Evolutionary conservation across 2,888 invertebrate genomes (phyloP).

Genomic region (Campopleginae sp.): DNA sequence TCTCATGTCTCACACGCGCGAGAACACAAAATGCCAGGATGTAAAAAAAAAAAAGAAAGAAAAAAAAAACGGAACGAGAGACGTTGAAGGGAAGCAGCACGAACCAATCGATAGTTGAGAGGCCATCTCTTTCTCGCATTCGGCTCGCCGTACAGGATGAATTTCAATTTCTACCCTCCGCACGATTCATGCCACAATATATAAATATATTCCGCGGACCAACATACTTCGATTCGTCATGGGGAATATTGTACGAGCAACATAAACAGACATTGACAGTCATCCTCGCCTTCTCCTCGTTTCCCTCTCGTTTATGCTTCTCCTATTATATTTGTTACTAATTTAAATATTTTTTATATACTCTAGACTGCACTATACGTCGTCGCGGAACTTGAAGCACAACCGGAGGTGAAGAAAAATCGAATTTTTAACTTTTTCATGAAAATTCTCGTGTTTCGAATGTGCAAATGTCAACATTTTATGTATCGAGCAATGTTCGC

Average conservation of each 20-base stretch:
- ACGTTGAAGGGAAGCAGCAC: slow-evolving; percentile 40
- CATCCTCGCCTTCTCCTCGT: slow-evolving; percentile 58
- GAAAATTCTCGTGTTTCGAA: no score
- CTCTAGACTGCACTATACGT: slow-evolving; percentile 7
- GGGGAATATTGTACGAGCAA: slow-evolving; percentile 63
- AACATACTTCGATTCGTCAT: slow-evolving; percentile 62
- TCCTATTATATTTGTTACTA: neutral
- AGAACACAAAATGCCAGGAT: slow-evolving; percentile 17
- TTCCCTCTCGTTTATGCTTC: slow-evolving; percentile 52
- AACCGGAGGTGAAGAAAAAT: neutral
- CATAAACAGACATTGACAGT: slow-evolving; percentile 65
- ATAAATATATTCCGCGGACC: slow-evolving; percentile 18
- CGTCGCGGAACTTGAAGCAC: neutral
- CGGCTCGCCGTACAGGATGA: slow-evolving; percentile 71
- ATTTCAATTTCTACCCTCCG: slow-evolving; percentile 77
- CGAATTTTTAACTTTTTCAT: no score
- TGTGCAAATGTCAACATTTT: no score
- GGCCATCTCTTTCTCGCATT: slow-evolving; percentile 24
- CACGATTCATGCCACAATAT: slow-evolving; percentile 45
- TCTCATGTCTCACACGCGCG: slow-evolving; percentile 5
- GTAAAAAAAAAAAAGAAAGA: slow-evolving; percentile 29
- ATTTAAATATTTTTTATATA: slow-evolving; percentile 46
- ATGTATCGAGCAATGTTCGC: no score
- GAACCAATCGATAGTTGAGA: slow-evolving; percentile 64
- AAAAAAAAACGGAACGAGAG: slow-evolving; percentile 25